Percentiles rank a stretch among this genome's conserved stretches.
Evolutionary conservation across 2,888 invertebrate genomes (phyloP).

Genomic region (Nesidiocoris tenuis): DNA sequence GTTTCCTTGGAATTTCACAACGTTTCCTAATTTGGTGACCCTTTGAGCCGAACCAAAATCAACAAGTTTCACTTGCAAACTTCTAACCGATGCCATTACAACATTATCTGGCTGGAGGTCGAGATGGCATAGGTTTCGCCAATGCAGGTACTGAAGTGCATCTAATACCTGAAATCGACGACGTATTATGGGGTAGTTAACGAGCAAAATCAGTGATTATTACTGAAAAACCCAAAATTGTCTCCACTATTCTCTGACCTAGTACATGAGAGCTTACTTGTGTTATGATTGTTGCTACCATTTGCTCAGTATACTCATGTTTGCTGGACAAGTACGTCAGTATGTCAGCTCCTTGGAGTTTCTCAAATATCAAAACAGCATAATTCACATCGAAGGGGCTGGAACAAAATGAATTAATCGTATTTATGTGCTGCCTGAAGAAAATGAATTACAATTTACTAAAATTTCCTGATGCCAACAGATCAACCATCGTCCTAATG

Average conservation of each 20-base stretch:
- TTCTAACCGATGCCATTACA: slow-evolving; percentile 82
- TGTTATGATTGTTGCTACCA: slow-evolving; percentile 80
- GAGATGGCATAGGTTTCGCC: slow-evolving; percentile 85
- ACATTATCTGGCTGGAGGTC: slow-evolving; percentile 94
- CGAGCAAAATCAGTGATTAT: too few species aligned
- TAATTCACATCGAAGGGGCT: slow-evolving; percentile 67
- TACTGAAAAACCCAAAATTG: too few species aligned
- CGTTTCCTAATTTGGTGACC: slow-evolving; percentile 75
- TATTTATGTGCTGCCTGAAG: too few species aligned
- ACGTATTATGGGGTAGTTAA: background rate
- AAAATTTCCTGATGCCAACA: background rate
- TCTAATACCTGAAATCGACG: slow-evolving; percentile 65
- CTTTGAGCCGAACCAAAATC: slow-evolving; percentile 87
- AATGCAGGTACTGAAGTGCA: slow-evolving; percentile 91
- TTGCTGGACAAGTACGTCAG: slow-evolving; percentile 83
- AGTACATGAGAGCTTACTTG: slow-evolving; percentile 65
- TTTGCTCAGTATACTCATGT: slow-evolving; percentile 87
- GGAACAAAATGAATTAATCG: slow-evolving; percentile 54
- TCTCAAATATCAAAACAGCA: slow-evolving; percentile 74
- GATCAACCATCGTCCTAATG: background rate
- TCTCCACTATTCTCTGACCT: too few species aligned
- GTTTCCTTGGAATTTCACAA: slow-evolving; percentile 68
- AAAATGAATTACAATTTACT: background rate
- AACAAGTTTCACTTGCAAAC: slow-evolving; percentile 83
- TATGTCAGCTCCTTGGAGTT: slow-evolving; percentile 87